Conservation (phyloP, 30 jellyfish, hydroid and myxozoan genomes). For the Aurelia sp. region DNA sequence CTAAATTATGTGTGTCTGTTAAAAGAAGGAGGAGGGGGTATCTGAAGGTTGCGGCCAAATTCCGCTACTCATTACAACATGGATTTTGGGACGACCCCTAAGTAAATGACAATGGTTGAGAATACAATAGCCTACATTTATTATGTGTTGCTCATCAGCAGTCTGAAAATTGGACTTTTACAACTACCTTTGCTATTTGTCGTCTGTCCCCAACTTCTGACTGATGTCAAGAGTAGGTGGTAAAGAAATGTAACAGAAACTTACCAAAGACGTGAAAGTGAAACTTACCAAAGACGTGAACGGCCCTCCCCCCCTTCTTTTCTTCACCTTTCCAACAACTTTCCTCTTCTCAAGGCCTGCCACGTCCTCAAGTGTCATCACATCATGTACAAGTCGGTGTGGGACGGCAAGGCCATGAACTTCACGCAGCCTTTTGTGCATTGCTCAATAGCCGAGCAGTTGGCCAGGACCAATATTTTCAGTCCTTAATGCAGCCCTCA, state of each 20-base stretch:
- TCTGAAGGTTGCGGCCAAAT: no score
- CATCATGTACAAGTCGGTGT: not conserved
- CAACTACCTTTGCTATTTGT: no score
- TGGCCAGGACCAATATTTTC: constrained; percentile 44
- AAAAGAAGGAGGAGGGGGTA: no score
- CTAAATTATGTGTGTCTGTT: no score
- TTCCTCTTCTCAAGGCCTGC: constrained; percentile 26
- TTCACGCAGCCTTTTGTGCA: constrained; percentile 30
- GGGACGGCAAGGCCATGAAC: constrained; percentile 30
- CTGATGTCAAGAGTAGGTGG: no score
- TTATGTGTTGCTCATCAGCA: no score
- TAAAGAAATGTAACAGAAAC: not conserved
- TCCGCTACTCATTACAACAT: no score
- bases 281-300: constrained; percentile 38
- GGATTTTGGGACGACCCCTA: no score
- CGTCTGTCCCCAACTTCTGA: no score
- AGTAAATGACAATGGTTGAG: no score
- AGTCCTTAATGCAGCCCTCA: constrained; percentile 24
- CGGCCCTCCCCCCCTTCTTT: constrained; percentile 13
- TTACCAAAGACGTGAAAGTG: constrained; percentile 40
- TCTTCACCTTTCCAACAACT: constrained; percentile 6
- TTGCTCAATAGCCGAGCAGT: constrained; percentile 44
- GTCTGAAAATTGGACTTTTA: no score
- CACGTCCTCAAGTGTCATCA: not conserved
- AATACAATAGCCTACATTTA: no score